Evolutionary conservation across 37 sponge, comb jelly and placozoan genomes (phyloP).

Genomic region (Hexactinellida sp.): DNA sequence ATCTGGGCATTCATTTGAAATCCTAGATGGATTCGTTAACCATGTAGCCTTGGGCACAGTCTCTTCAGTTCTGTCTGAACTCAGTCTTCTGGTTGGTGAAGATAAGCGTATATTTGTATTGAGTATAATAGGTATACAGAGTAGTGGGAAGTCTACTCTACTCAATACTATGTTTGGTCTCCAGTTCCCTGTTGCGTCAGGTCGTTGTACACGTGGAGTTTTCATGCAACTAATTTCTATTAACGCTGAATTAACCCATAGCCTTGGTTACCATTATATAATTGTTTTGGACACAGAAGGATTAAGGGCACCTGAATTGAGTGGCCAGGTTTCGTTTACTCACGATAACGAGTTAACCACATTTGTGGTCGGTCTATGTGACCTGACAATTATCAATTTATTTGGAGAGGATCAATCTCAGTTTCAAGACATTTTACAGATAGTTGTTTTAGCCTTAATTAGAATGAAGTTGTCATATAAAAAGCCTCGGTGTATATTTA

Average conservation of each 20-base stretch:
- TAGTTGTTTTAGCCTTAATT: not conserved
- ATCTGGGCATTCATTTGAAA: not conserved
- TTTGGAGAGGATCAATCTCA: constrained; percentile 15
- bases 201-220: constrained; percentile 12
- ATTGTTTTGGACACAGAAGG: constrained; percentile 18
- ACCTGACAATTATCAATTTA: constrained; percentile 16
- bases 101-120: constrained; percentile 11
- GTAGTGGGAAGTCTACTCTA: constrained; percentile 20
- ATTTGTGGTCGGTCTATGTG: constrained; percentile 8
- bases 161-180: constrained; percentile 21
- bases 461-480: not conserved
- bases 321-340: not conserved
- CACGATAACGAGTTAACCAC: constrained; percentile 22
- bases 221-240: constrained; percentile 16
- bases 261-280: not conserved
- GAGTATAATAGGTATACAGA: constrained; percentile 13
- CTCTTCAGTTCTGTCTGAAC: not conserved
- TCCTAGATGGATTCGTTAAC: not conserved
- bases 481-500: constrained; percentile 22
- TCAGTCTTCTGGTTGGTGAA: not conserved
- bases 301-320: constrained; percentile 19
- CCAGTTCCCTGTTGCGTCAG: constrained; percentile 5
- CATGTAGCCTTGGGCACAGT: not conserved
- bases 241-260: not conserved
- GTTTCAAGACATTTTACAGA: constrained; percentile 18